A percentile compares a stretch with the other conserved stretches of the same genome.
Evolutionary conservation across 2,888 invertebrate genomes (phyloP).

Genomic region (Rotaria socialis): DNA sequence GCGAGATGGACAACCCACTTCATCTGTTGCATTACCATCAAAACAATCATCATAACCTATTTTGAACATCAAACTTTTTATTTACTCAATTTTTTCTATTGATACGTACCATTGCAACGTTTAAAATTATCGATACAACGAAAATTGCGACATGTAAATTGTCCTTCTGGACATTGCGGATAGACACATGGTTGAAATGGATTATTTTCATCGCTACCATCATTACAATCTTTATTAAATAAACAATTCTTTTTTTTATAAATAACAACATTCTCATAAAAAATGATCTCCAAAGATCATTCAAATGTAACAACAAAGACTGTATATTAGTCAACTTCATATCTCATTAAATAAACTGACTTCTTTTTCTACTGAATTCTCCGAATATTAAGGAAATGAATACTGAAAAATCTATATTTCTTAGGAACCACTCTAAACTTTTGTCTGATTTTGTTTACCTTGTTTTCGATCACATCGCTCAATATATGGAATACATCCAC

Average conservation of each 20-base stretch:
- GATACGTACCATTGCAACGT: constrained; percentile 38
- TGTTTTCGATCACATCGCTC: constrained; percentile 53
- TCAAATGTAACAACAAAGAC: no score
- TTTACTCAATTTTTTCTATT: background rate
- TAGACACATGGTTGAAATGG: constrained; percentile 53
- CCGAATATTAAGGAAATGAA: no score
- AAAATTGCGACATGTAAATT: constrained; percentile 44
- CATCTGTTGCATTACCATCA: constrained; percentile 46
- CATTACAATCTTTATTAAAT: constrained; percentile 72
- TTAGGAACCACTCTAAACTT: no score
- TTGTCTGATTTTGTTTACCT: background rate
- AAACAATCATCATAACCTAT: constrained; percentile 42
- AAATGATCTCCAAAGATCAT: no score
- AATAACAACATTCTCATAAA: no score
- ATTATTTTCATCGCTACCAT: constrained; percentile 86
- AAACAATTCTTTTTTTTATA: no score
- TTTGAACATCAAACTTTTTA: background rate
- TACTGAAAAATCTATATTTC: no score
- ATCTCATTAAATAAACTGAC: no score
- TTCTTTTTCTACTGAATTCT: no score
- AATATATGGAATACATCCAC: constrained; percentile 53
- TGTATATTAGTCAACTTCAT: no score
- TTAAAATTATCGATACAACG: constrained; percentile 30
- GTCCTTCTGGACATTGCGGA: constrained; percentile 45
- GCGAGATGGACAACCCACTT: constrained; percentile 53